phyloP scores from a whole-genome alignment of 2,113 vertebrate genomes.

The Orycteropus afer region DNA sequence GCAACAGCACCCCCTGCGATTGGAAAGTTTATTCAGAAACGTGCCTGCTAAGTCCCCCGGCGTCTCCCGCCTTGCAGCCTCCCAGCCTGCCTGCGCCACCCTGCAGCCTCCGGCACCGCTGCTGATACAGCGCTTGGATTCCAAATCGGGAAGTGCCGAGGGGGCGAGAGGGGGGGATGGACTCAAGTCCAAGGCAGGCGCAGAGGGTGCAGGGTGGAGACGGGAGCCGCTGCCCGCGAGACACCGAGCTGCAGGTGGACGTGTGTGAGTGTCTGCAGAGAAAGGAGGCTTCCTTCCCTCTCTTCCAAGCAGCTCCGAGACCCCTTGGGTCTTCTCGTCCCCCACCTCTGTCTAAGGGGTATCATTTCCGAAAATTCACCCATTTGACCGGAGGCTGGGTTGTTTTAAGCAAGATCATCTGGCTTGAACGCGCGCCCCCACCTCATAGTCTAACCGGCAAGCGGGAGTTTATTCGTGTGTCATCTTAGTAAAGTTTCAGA shows the following conservation, averaged over 20 bases:
- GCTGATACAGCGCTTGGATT: slow-evolving; percentile 29
- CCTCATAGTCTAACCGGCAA: neutral
- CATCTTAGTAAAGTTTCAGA: slow-evolving; percentile 74
- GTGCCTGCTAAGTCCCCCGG: slow-evolving; percentile 76
- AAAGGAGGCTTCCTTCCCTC: slow-evolving; percentile 8
- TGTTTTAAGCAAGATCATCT: neutral
- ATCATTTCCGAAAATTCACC: neutral
- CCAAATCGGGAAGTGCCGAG: slow-evolving; percentile 46
- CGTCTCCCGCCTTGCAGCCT: slow-evolving; percentile 75
- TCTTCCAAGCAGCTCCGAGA: neutral
- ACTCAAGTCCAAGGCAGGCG: neutral
- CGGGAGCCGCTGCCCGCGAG: neutral
- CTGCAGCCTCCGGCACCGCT: slow-evolving; percentile 38
- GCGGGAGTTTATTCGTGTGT: slow-evolving; percentile 43
- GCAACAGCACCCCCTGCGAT: slow-evolving; percentile 84
- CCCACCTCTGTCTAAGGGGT: slow-evolving; percentile 25
- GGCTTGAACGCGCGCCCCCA: slow-evolving; percentile 12
- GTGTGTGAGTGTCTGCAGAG: slow-evolving; percentile 52
- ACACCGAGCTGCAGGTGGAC: slow-evolving; percentile 75
- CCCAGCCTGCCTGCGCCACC: slow-evolving; percentile 61
- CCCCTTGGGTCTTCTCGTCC: slow-evolving; percentile 29
- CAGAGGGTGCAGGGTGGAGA: slow-evolving; percentile 29
- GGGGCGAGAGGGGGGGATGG: neutral
- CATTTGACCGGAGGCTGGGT: slow-evolving; percentile 2
- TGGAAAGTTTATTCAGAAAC: slow-evolving; percentile 84